Base-by-base conservation (phyloP, 2,888 invertebrate species). In the Crematogaster levior region DNA sequence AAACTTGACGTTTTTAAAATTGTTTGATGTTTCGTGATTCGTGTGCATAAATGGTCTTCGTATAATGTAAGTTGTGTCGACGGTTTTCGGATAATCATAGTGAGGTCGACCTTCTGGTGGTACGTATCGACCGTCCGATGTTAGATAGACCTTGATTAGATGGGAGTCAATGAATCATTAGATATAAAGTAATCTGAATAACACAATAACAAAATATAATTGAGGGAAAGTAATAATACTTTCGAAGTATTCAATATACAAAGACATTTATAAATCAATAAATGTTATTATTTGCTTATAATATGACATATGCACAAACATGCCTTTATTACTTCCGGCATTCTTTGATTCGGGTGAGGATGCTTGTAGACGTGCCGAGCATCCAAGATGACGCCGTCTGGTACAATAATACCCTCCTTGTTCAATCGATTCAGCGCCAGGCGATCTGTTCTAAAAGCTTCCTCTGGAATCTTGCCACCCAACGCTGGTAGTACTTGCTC, bases 401-500 rank as follows among this genome's bases (percentile, higher is more conserved):
- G 96, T 48, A 96, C 94, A 0, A 96, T 95, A 56, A 96, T 95
- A 27, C 96, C 96, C 88, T 96, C 96, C 89, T 96, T 96, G 92
- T 96, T 96, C 58, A 96, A 92, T 60, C 95, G 95, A 92, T 96
- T 96, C 48, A 96, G 92, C 56, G 95, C 95, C 63, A 96, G 92
- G 15, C 96, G 95, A 92, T 96, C 96, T 0, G 95, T 95, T 85
- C 95, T 94, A 87, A 96, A 96, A 9, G 96, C 96, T 58, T 96
- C 95, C 82, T 96, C 96, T 0, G 96, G 96, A 86, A 96, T 96
- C 92, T 96, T 96, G 0, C 96, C 96, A 51, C 96, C 96, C 48
- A 95, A 94, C 87, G 95, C 95, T 10, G 96, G 96, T 65, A 96
- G 91, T 24, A 96, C 95, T 91, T 96, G 95, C 89, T 96, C 96